Conservation (phyloP, 2,797 vertebrate genomes). For the Nyctalus aviator region DNA sequence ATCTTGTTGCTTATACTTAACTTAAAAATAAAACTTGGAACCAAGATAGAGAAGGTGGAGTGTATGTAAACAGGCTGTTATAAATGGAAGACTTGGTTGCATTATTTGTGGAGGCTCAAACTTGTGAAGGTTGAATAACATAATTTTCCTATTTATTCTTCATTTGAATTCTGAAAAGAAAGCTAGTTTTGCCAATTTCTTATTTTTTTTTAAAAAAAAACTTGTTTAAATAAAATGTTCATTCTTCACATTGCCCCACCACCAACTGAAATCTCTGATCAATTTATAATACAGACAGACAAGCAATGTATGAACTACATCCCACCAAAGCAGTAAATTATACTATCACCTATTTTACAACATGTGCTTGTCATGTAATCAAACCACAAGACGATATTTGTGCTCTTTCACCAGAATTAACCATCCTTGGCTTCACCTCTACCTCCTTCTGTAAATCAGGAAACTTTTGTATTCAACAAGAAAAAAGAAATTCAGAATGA, state of each 20-base stretch:
- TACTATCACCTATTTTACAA: conserved; percentile 91
- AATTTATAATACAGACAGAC: conserved; percentile 93
- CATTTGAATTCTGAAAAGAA: conserved; percentile 92
- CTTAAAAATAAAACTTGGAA: conserved; percentile 89
- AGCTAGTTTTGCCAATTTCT: conserved; percentile 92
- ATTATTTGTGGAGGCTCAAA: conserved; percentile 90
- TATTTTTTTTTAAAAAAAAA: conserved; percentile 89
- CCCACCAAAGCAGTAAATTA: conserved; percentile 92
- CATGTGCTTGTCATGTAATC: conserved; percentile 92
- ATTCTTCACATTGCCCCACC: conserved; percentile 84
- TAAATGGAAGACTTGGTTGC: conserved; percentile 89
- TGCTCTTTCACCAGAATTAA: conserved; percentile 87
- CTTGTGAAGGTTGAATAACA: conserved; percentile 92
- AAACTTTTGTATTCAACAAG: conserved; percentile 94
- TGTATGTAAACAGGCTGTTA: conserved; percentile 89
- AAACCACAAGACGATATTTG: conserved; percentile 92
- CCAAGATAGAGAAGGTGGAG: conserved; percentile 86
- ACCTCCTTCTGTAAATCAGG: conserved; percentile 81
- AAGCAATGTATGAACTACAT: conserved; percentile 91
- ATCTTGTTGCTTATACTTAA: conserved; percentile 89
- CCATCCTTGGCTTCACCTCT: conserved; percentile 88
- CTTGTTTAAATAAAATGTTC: conserved; percentile 84
- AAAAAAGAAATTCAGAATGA: conserved; percentile 98
- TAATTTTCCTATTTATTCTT: conserved; percentile 91
- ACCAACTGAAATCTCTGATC: conserved; percentile 90